Conservation (phyloP, 2,113 vertebrate species). For the Pelmatolapia mariae region DNA sequence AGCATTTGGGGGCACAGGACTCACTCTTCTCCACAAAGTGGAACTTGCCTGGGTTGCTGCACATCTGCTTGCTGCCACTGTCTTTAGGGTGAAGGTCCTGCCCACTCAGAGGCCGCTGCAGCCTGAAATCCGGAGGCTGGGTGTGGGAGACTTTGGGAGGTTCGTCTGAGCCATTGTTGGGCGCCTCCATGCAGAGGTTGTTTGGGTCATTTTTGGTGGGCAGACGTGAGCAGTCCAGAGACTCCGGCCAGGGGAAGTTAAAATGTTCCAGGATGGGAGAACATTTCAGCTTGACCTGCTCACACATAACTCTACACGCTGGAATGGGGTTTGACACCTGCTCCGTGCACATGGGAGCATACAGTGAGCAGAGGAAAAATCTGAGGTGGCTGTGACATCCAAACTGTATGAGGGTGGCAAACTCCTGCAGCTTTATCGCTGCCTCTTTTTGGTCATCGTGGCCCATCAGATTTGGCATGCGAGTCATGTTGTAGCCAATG, state of each 20-base stretch:
- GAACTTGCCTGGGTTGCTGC: conserved; percentile 90
- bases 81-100: conserved; percentile 80
- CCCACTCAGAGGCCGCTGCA: conserved; percentile 74
- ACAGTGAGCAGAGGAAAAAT: conserved; percentile 95
- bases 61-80: conserved; percentile 66
- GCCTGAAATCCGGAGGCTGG: conserved; percentile 84
- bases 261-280: conserved; percentile 94
- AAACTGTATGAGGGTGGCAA: conserved; percentile 84
- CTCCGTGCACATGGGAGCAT: conserved; percentile 97
- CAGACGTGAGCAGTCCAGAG: conserved; percentile 87
- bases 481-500: conserved; percentile 96
- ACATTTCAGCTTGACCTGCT: conserved; percentile 90
- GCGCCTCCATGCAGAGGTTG: conserved; percentile 97
- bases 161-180: conserved; percentile 89
- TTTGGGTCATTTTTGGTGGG: conserved; percentile 97
- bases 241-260: conserved; percentile 92
- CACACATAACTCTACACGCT: conserved; percentile 94
- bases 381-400: conserved; percentile 90
- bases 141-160: conserved; percentile 81
- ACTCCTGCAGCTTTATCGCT: conserved; percentile 88
- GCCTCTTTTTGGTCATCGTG: conserved; percentile 87
- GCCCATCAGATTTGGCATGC: conserved; percentile 91
- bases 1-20: conserved; percentile 90
- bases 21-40: conserved; percentile 93
- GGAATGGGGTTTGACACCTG: conserved; percentile 96